A percentile compares a stretch with the other conserved stretches of the same genome.
These are phyloP conservation scores for Apus apus DNA, from an alignment of 2,113 vertebrate genomes.

Conservation along the genomic window DNA sequence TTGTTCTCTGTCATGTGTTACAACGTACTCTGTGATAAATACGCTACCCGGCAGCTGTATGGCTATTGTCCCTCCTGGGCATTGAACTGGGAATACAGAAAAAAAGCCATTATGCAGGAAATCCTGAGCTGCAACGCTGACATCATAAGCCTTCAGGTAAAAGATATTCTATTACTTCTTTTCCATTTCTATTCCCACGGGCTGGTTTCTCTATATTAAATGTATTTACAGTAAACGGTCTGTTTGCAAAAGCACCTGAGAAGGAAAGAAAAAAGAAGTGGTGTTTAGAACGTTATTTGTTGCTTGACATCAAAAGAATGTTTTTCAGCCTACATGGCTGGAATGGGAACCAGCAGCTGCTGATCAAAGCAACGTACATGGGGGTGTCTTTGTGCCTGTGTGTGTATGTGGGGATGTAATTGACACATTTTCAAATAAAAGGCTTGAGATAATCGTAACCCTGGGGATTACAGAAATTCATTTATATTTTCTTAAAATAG, in stretches of 20 bases:
- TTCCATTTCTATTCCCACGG: not conserved
- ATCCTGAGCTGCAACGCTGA: slow-evolving; percentile 93
- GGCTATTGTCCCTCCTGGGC: slow-evolving; percentile 98
- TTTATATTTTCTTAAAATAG: slow-evolving; percentile 43
- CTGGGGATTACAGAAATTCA: slow-evolving; percentile 38
- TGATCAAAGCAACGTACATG: slow-evolving; percentile 27
- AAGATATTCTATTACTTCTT: not conserved
- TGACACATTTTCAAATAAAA: slow-evolving; percentile 49
- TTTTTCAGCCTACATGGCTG: slow-evolving; percentile 12
- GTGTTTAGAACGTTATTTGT: slow-evolving; percentile 15
- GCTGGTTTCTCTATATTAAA: not conserved
- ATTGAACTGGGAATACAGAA: slow-evolving; percentile 97
- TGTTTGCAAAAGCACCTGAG: slow-evolving; percentile 21
- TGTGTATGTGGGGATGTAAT: not conserved
- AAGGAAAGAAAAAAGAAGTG: not conserved
- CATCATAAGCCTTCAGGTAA: slow-evolving; percentile 97
- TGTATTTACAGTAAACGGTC: not conserved
- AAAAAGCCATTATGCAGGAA: slow-evolving; percentile 99
- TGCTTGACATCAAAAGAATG: slow-evolving; percentile 55
- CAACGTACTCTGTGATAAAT: slow-evolving; percentile 98
- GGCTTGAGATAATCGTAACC: slow-evolving; percentile 46
- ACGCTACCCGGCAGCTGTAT: slow-evolving; percentile 95
- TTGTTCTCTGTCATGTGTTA: slow-evolving; percentile 99
- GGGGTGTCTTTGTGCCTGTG: slow-evolving; percentile 28
- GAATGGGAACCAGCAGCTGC: slow-evolving; percentile 34